These are phyloP conservation scores for Macropodus opercularis DNA, from an alignment of 2,797 vertebrate species.

Conservation along the genomic window DNA sequence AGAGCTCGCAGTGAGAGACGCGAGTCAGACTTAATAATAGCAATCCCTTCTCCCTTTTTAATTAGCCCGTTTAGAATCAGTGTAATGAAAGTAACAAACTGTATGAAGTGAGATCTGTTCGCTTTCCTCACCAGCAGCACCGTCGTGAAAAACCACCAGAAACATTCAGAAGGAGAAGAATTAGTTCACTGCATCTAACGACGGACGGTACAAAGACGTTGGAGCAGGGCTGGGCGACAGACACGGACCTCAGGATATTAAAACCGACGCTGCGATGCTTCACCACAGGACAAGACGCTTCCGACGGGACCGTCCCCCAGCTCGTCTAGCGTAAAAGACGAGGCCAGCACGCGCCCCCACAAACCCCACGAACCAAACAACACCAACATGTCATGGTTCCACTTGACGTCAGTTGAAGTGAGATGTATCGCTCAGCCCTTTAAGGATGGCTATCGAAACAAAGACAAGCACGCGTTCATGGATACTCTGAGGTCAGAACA, in stretches of 20 bases:
- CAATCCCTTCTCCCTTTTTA: background rate
- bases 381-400: no score
- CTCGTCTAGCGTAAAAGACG: background rate
- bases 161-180: conserved; percentile 17
- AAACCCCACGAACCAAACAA: conserved; percentile 16
- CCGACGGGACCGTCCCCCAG: no score
- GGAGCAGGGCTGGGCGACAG: conserved; percentile 1
- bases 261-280: background rate
- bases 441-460: conserved; percentile 12
- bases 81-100: conserved; percentile 1
- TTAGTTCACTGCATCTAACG: conserved; percentile 2
- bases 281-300: background rate
- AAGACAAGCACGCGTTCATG: conserved; percentile 14
- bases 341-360: background rate
- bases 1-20: conserved; percentile 6
- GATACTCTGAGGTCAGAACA: conserved; percentile 59
- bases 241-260: background rate
- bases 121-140: conserved; percentile 14
- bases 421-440: background rate
- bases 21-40: conserved; percentile 1
- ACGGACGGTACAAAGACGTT: background rate
- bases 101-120: background rate
- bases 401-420: background rate
- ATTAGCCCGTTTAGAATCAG: conserved; percentile 2
- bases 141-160: conserved; percentile 12